phyloP scores from a whole-genome alignment of 2,113 vertebrate species.

The Zapornia atra region DNA sequence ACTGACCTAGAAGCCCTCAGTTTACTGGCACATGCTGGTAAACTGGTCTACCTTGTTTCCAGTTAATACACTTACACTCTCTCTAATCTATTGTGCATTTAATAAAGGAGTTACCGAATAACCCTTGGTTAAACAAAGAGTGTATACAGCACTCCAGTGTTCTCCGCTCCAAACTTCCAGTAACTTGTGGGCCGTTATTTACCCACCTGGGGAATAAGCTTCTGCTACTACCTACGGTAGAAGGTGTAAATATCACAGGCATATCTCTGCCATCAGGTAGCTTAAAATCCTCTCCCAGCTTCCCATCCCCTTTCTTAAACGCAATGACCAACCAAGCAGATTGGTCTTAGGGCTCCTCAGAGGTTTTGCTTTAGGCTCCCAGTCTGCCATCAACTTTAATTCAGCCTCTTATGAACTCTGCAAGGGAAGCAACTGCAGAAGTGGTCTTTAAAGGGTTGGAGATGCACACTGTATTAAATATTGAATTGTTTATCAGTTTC shows the following conservation, averaged over 20 bases:
- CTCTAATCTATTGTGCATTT: neutral
- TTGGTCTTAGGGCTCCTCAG: neutral
- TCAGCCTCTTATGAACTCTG: neutral
- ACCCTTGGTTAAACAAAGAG: neutral
- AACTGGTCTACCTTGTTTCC: neutral
- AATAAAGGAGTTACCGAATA: neutral
- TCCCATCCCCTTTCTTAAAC: neutral
- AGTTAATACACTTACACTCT: neutral
- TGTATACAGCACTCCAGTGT: neutral
- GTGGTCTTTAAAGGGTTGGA: neutral
- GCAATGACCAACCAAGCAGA: neutral
- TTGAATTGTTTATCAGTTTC: conserved; percentile 25
- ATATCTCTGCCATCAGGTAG: neutral
- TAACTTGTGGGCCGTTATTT: neutral
- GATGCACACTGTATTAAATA: neutral
- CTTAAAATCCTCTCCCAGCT: neutral
- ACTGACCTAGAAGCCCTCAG: neutral
- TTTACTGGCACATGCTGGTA: neutral
- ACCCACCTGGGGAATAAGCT: neutral
- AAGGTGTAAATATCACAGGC: neutral
- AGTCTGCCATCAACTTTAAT: neutral
- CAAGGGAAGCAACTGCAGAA: neutral
- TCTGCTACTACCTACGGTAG: neutral
- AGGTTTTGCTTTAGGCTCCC: neutral
- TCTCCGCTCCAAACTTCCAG: neutral